Percentiles rank a stretch among this genome's conserved stretches.
These are phyloP conservation scores for Sylvia atricapilla DNA, from an alignment of 2,113 vertebrate species.

Conservation along the genomic window DNA sequence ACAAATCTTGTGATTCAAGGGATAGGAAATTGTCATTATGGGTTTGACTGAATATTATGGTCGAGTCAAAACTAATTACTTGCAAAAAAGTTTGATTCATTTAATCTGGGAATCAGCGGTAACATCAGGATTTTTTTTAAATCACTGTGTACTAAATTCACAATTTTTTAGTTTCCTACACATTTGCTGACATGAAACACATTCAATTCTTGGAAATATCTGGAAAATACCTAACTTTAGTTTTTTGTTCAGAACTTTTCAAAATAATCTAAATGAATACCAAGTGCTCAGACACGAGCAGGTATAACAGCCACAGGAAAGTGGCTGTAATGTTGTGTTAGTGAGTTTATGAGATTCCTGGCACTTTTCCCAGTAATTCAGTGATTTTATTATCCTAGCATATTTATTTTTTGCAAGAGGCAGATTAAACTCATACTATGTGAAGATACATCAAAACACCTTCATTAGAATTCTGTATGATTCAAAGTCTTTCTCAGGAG, in stretches of 20 bases:
- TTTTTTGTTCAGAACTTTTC: background rate
- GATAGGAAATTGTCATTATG: background rate
- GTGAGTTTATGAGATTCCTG: background rate
- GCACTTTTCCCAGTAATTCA: background rate
- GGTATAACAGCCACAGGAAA: background rate
- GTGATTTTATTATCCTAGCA: background rate
- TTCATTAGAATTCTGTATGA: background rate
- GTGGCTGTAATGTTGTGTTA: background rate
- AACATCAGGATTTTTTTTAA: rapidly evolving
- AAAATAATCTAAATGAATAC: background rate
- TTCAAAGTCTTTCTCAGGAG: background rate
- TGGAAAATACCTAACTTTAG: background rate
- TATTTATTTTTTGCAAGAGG: background rate
- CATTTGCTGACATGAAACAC: background rate
- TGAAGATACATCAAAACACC: background rate
- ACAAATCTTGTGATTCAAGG: background rate
- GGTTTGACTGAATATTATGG: background rate
- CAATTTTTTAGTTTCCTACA: background rate
- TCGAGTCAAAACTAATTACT: background rate
- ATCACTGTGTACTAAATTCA: background rate
- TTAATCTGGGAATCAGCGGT: background rate
- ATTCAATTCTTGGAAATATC: background rate
- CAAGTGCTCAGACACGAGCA: background rate
- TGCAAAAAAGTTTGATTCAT: background rate
- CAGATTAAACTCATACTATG: background rate